Evolutionary conservation across 2,888 invertebrate genomes (phyloP).

Genomic region (Dicranocentrus wangi): DNA sequence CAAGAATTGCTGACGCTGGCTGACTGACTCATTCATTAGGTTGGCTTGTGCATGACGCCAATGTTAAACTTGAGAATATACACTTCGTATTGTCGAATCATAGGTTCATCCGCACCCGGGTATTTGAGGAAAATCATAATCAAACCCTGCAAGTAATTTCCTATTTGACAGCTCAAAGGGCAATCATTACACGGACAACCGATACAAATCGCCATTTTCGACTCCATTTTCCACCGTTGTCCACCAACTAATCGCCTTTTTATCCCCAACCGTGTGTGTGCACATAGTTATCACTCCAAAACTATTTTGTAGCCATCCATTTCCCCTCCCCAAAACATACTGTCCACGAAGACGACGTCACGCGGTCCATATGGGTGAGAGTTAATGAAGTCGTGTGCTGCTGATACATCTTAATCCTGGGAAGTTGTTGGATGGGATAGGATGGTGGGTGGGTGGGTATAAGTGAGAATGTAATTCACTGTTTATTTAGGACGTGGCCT

Average conservation of each 20-base stretch:
- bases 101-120: too few relatives aligned
- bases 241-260: background rate
- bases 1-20: background rate
- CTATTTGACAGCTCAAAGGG: slow-evolving; percentile 54
- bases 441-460: too few relatives aligned
- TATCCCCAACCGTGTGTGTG: slow-evolving; percentile 44
- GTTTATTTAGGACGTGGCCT: too few relatives aligned
- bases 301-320: background rate
- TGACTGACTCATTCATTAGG: slow-evolving; percentile 45
- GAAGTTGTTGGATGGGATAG: too few relatives aligned
- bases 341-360: too few relatives aligned
- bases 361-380: too few relatives aligned
- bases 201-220: slow-evolving; percentile 1
- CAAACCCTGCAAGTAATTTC: slow-evolving; percentile 34
- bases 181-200: slow-evolving; percentile 55
- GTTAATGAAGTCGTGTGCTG: slow-evolving; percentile 49
- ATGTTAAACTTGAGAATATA: too few relatives aligned
- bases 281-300: slow-evolving; percentile 6
- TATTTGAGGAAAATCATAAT: slow-evolving; percentile 35
- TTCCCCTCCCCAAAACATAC: slow-evolving; percentile 11
- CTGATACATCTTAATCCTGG: background rate
- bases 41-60: too few relatives aligned
- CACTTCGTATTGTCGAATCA: too few relatives aligned
- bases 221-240: too few relatives aligned
- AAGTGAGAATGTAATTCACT: too few relatives aligned